These are phyloP conservation scores for Solea solea DNA, from an alignment of 2,113 vertebrate species.

Conservation along the genomic window DNA sequence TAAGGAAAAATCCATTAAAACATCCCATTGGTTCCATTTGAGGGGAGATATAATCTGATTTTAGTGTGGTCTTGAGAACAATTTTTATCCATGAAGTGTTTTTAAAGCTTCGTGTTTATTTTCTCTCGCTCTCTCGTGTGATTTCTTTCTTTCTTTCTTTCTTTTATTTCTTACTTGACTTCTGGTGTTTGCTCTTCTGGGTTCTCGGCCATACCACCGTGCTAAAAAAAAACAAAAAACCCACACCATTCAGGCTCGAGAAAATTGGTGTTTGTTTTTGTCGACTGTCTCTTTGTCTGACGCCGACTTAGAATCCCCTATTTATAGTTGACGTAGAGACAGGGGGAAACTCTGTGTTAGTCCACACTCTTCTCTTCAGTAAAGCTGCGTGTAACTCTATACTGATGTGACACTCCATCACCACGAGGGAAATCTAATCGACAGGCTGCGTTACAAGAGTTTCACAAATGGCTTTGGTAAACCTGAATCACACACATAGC, in stretches of 20 bases:
- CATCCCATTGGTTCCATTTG: conserved; percentile 16
- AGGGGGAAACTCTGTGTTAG: neutral
- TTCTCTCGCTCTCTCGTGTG: neutral
- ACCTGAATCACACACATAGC: neutral
- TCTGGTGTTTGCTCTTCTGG: neutral
- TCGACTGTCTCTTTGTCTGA: conserved; percentile 11
- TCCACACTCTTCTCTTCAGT: conserved; percentile 39
- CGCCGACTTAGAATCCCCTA: conserved; percentile 30
- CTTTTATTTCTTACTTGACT: neutral
- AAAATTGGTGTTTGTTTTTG: neutral
- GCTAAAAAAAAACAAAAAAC: too few relatives aligned
- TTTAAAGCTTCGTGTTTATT: conserved; percentile 6
- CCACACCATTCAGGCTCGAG: too few relatives aligned
- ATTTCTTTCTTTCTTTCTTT: neutral
- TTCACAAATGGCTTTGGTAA: conserved; percentile 15
- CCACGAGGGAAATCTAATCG: conserved; percentile 32
- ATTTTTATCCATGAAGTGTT: neutral
- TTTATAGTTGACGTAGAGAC: conserved; percentile 52
- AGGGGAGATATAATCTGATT: conserved; percentile 6
- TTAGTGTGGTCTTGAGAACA: conserved; percentile 21
- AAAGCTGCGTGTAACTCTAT: conserved; percentile 43
- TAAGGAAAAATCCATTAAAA: conserved; percentile 51
- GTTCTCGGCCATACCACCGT: too few relatives aligned
- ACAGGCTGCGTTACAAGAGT: conserved; percentile 23
- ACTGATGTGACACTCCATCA: conserved; percentile 35